Base-by-base conservation (phyloP, 1,140 invertebrate species). In the Leptinotarsa undecemlineata region DNA sequence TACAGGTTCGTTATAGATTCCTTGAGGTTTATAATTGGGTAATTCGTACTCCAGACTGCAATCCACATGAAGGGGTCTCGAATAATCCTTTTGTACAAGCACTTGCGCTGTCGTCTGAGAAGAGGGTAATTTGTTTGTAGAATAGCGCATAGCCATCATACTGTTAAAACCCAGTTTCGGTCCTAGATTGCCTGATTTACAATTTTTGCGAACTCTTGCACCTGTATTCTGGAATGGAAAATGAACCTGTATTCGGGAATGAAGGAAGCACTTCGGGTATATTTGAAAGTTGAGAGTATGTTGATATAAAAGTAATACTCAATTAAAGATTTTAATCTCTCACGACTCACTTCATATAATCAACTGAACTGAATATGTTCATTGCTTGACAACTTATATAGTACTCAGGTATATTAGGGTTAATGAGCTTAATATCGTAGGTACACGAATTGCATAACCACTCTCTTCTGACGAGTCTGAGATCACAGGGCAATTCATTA, bases 11-110 rank as follows among this genome's bases (percentile, higher is more conserved):
- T 90, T 89, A 72, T 90, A 88, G 75, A 91, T 91, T 42, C 92
- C 92, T 78, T 91, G 92, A 73, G 93, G 92, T 84, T 93, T 93
- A 47, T 23, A 91, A 81, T 92, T 92, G 72, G 93, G 93, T 80
- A 94, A 87, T 86, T 94, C 92, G 87, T 94, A 94, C 85, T 94
- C 93, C 73, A 94, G 92, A 87, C 92, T 94, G 86, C 93, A 94
- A 85, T 94, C 93, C 77, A 94, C 93, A 86, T 93, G 92, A 82
- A 94, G 87, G 74, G 93, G 92, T 82, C 91, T 89, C 80, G 90
- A 91, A 86, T 92, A 94, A 85, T 94, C 92, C 86, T 92, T 92
- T 81, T 88, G 86, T 47, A 84, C 82, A 80, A 80, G 79, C 76
- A 80, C 78, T 77, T 77, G 78, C 72, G 79, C 78, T 75, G 78